Evolutionary conservation across 2,888 invertebrate species (phyloP), one percentile per base, ranked within the genome.

Genomic region (Andrena dorsata): DNA sequence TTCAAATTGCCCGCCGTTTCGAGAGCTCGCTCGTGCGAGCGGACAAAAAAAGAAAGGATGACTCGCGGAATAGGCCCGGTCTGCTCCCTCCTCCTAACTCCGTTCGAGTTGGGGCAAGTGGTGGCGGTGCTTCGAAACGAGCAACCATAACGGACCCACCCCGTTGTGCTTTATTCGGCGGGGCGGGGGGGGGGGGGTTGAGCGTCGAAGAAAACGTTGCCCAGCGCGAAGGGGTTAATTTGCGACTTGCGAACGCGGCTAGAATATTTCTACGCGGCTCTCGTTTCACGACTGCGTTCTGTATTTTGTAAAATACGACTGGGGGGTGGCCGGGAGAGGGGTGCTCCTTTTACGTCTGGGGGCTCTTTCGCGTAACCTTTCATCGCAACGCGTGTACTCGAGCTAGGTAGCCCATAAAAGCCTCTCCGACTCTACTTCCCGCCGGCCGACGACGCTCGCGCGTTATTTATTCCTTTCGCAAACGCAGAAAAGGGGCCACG

Each of bases 31-130:
- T 84, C 64, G 85, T 41, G 63, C 35, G 77, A 53, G 70, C 49
- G 53, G 23, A 23, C 6, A 26, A 10, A 35, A 63, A 83, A 83
- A 76, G 75, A 81, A 78, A 80, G 76, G 75, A 80, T 76, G 81
- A 87, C 88, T 87, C 73, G 84, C 65, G 76, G 82, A 87, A 77
- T 78, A 86, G 53, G 56, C 71, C 56, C 56, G 58, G 10, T 49
- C 61, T 16, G 47, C 16, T 23, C 26, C 32, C 32, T 76, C 80
- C 79, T 82, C 86, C 72, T 80, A 51, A 41, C 13, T 41, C 41
- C 41, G 41, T 41, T 49, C 77, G 63, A 68, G 68, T 78, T 68
- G 47, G 69, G 69, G 72, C 79, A 86, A 83, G 76, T 69, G 78
- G 73, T 76, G 76, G 73, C 77, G 60, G 83, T 69, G 75, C 70